These are phyloP conservation scores for Neotoma lepida DNA, from an alignment of 2,113 vertebrate species.

Conservation along the genomic window DNA sequence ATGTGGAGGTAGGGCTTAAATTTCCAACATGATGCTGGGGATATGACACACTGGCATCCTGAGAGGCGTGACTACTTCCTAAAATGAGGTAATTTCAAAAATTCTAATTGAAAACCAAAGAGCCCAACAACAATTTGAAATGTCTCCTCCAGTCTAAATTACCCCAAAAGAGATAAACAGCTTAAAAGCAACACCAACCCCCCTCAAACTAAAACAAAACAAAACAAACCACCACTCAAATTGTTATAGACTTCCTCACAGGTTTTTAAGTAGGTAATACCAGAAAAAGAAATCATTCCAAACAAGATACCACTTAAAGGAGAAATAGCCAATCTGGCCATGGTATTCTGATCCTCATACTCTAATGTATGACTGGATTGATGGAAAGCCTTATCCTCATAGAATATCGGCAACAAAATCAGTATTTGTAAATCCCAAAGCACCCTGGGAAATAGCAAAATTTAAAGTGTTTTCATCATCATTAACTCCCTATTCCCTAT, in stretches of 20 bases:
- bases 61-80: constrained; percentile 94
- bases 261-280: not conserved
- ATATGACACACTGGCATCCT: constrained; percentile 83
- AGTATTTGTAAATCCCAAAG: constrained; percentile 34
- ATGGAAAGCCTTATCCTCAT: rapidly evolving
- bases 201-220: not conserved
- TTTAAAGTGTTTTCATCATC: not conserved
- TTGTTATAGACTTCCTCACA: not conserved
- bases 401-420: not conserved
- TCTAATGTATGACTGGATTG: not conserved
- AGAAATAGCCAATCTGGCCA: not conserved
- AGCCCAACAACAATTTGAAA: constrained; percentile 48
- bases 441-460: constrained; percentile 4
- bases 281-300: not conserved
- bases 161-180: not conserved
- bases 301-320: not conserved
- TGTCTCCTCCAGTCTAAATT: not conserved
- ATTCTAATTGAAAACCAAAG: constrained; percentile 21
- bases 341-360: not conserved
- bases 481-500: not conserved
- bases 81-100: constrained; percentile 62
- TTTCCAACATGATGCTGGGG: constrained; percentile 82
- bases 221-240: not conserved
- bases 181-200: not conserved
- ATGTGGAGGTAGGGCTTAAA: constrained; percentile 78